Conservation (phyloP, 2,888 invertebrate genomes). For the Cephonodes hylas region DNA sequence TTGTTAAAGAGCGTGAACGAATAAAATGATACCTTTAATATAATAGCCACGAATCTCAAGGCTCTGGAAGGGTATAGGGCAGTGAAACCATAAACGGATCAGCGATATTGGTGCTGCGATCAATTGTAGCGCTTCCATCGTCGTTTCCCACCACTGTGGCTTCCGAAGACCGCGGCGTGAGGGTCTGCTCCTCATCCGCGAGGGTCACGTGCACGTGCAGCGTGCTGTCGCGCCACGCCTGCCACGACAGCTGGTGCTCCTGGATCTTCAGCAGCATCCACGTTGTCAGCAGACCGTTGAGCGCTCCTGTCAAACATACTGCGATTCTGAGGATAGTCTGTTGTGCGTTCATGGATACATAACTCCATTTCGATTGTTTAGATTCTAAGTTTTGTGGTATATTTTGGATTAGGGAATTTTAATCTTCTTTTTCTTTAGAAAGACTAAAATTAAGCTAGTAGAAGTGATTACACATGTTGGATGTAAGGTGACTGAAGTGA, state of each 20-base stretch:
- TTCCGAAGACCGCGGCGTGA: conserved; percentile 36
- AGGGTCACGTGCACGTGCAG: conserved; percentile 70
- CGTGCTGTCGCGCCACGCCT: conserved; percentile 71
- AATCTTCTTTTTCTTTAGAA: no score
- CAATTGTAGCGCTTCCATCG: conserved; percentile 31
- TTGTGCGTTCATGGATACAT: no score
- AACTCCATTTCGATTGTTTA: no score
- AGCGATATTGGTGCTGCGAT: conserved; percentile 56
- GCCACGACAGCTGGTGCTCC: conserved; percentile 75
- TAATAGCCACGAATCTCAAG: conserved; percentile 20
- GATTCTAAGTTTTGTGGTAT: no score
- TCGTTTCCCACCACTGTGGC: conserved; percentile 40
- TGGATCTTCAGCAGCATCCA: conserved; percentile 77
- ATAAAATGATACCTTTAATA: neutral
- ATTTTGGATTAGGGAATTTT: neutral
- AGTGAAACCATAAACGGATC: conserved; percentile 65
- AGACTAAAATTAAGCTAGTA: no score
- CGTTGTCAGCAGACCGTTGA: conserved; percentile 72
- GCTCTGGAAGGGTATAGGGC: conserved; percentile 45
- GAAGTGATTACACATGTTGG: no score
- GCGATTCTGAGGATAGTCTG: neutral
- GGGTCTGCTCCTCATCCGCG: conserved; percentile 36
- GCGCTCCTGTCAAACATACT: conserved; percentile 47
- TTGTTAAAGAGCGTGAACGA: neutral
- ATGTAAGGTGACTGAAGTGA: neutral